These are phyloP conservation scores for Anthonomus grandis DNA, from an alignment of 1,140 invertebrate genomes.

Conservation along the genomic window DNA sequence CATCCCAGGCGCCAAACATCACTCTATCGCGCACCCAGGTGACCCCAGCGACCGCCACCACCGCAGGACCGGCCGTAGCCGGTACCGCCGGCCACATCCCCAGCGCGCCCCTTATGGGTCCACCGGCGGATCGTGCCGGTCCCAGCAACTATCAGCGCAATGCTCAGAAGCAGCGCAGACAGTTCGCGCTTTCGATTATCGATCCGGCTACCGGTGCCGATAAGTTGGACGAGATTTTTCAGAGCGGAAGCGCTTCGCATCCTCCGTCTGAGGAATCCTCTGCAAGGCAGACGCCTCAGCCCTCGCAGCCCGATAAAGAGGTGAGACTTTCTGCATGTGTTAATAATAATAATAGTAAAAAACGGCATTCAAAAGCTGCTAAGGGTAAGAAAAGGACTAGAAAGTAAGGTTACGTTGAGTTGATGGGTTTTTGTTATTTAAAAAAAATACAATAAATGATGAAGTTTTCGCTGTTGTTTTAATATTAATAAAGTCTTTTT, in stretches of 20 bases:
- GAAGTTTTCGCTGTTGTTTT: no score
- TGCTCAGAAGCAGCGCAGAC: slow-evolving; percentile 26
- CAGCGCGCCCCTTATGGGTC: not conserved
- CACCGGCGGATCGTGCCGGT: not conserved
- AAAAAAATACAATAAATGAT: no score
- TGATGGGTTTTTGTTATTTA: no score
- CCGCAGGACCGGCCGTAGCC: no score
- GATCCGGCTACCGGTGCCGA: slow-evolving; percentile 44
- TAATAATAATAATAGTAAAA: no score
- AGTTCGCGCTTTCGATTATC: slow-evolving; percentile 42
- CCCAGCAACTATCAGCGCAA: not conserved
- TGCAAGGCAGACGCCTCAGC: slow-evolving; percentile 46
- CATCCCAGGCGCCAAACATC: no score
- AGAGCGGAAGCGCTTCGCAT: slow-evolving; percentile 39
- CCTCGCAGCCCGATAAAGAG: slow-evolving; percentile 38
- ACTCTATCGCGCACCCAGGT: no score
- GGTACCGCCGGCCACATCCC: slow-evolving; percentile 28
- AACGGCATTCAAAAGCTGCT: no score
- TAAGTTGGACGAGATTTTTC: slow-evolving; percentile 39
- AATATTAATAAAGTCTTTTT: no score
- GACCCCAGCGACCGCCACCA: no score
- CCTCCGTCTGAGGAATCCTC: slow-evolving; percentile 45
- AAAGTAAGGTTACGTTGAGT: not conserved
- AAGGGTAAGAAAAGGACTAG: not conserved
- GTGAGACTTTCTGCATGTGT: slow-evolving; percentile 3